phyloP scores from a whole-genome alignment of 2,113 vertebrate species.

The Sorex fumeus region DNA sequence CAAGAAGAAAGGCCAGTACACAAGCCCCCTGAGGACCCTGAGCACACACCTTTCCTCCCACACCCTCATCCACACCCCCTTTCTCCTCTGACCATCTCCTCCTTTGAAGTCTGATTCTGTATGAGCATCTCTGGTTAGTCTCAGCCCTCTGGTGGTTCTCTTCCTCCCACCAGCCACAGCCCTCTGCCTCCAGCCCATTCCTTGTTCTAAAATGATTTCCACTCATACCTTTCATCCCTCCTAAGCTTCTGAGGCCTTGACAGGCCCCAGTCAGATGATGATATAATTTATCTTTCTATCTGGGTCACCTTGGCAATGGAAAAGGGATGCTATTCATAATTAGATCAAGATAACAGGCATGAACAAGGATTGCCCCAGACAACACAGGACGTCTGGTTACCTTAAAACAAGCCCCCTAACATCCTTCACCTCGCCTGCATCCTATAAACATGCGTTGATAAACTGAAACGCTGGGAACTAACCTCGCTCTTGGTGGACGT shows the following conservation, averaged over 20 bases:
- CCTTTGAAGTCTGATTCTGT: neutral
- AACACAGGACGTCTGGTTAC: constrained; percentile 3
- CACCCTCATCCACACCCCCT: neutral
- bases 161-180: neutral
- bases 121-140: neutral
- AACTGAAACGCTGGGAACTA: neutral
- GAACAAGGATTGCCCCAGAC: constrained; percentile 7
- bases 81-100: neutral
- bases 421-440: neutral
- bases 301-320: neutral
- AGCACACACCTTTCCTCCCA: neutral
- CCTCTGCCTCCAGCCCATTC: neutral
- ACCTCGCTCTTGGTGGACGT: neutral
- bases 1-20: neutral
- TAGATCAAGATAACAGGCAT: neutral
- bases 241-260: neutral
- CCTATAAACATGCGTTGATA: constrained; percentile 28
- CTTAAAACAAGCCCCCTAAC: neutral
- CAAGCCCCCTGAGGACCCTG: neutral
- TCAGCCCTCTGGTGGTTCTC: neutral
- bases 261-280: neutral
- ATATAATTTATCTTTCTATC: neutral
- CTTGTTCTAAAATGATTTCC: neutral
- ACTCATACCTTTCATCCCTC: neutral
- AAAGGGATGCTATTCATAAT: constrained; percentile 19